These are phyloP conservation scores for Dasypus novemcinctus DNA, from an alignment of 2,113 vertebrate species.

Conservation along the genomic window DNA sequence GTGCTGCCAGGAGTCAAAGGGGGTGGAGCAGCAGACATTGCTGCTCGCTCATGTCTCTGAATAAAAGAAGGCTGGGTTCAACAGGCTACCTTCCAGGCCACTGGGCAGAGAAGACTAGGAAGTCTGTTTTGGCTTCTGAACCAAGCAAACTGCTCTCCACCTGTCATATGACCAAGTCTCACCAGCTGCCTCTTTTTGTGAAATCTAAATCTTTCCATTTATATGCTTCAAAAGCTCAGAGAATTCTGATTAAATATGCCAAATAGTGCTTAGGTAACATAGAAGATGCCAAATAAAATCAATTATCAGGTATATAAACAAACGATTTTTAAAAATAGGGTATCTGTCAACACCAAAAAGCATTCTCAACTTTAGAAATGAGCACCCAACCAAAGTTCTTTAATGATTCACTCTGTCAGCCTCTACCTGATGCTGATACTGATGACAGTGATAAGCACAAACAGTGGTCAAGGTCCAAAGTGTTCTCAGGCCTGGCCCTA, in stretches of 20 bases:
- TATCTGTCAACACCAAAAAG: neutral
- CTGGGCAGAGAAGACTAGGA: neutral
- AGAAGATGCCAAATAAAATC: neutral
- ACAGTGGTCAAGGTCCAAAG: neutral
- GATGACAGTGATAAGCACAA: neutral
- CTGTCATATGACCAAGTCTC: neutral
- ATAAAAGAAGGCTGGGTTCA: neutral
- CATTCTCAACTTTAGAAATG: neutral
- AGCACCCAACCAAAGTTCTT: neutral
- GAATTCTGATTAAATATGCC: neutral
- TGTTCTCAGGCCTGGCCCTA: neutral
- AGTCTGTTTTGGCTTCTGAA: neutral
- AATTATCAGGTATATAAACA: neutral
- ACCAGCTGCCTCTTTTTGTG: neutral
- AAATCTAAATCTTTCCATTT: slow-evolving; percentile 9
- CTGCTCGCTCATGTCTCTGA: neutral
- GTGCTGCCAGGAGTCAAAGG: neutral
- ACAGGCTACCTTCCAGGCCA: neutral
- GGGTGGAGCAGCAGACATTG: neutral
- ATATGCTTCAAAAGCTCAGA: neutral
- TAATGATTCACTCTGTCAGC: neutral
- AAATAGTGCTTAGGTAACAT: neutral
- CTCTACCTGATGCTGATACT: neutral
- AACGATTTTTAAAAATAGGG: neutral
- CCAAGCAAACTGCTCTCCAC: neutral